Evolutionary conservation across 2,113 vertebrate genomes (phyloP).

Genomic region (Stegostoma tigrinum): DNA sequence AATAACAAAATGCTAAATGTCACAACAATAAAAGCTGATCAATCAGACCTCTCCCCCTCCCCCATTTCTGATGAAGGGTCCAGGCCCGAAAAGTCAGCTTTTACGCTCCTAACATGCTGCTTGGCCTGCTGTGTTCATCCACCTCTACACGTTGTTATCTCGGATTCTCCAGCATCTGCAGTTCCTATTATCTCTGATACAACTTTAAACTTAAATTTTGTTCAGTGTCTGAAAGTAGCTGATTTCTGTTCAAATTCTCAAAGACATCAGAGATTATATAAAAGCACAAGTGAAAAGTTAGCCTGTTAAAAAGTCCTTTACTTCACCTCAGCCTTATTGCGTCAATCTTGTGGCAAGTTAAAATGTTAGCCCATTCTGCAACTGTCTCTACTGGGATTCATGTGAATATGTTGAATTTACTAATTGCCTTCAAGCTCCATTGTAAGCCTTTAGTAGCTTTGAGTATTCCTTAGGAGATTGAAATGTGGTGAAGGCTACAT

Average conservation of each 20-base stretch:
- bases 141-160: no score
- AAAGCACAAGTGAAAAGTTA: neutral
- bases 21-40: neutral
- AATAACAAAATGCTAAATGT: neutral
- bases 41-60: no score
- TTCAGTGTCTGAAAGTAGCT: neutral
- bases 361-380: neutral
- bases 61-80: no score
- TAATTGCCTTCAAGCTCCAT: conserved; percentile 10
- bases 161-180: no score
- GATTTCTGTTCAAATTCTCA: neutral
- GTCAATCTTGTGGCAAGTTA: conserved; percentile 8
- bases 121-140: no score
- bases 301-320: neutral
- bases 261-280: neutral
- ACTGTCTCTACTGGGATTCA: neutral
- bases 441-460: conserved; percentile 4
- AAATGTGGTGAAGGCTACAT: neutral
- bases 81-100: no score
- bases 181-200: no score
- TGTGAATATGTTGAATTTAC: conserved; percentile 14
- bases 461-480: conserved; percentile 23
- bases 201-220: conserved; percentile 17
- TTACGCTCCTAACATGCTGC: no score
- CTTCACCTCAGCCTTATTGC: neutral